Base-by-base conservation (phyloP, 2,888 invertebrate species). In the Omphaloscelis lunosa region DNA sequence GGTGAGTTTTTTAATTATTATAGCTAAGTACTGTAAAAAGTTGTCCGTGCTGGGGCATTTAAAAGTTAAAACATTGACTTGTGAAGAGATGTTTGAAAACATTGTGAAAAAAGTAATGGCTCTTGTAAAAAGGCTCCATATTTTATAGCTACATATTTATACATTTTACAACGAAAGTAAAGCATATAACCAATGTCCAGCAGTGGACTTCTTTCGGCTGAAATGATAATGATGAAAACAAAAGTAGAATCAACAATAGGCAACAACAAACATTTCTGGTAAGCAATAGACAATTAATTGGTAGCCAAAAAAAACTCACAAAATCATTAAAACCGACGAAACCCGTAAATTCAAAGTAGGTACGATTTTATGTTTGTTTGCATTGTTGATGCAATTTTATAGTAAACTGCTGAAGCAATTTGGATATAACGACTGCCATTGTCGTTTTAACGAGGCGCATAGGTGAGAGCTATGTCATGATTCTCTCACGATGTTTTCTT, bases 1-100 rank as follows among this genome's bases (percentile, higher is more conserved):
- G 92, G 92, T 92, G 72, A 92, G 92, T 86, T 56, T 62, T 61
- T 51, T 66, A 8, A 7, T 29, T 56, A 17, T 11, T 27, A 17
- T 45, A 12, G 12, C n/a, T 56, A 56, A 29, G 17, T 53, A 17
- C 20, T 63, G n/a, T 29, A 20, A 53, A 51, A 48, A 48, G 15
- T 27, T 15, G 9, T 4, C 15, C 2, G 1, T 68, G 9, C 6
- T 68, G 6, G 20, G 6, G 9, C 3, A 27, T 68, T 39, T 72
- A 48, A 48, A 34, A 48, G 12, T 48, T n/a, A 56, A n/a, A n/a
- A 34, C 2, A 2, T 29, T 15, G 29, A 29, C 0, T 6, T 34
- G n/a, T 68, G 9, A 6, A 17, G 67, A 6, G 12, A 34, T 8
- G 7, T 39, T 68, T n/a, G 9, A 51, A 23, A 34, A 17, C 6